Evolutionary conservation across 2,113 vertebrate genomes (phyloP).

Genomic region (Caranx ignobilis): DNA sequence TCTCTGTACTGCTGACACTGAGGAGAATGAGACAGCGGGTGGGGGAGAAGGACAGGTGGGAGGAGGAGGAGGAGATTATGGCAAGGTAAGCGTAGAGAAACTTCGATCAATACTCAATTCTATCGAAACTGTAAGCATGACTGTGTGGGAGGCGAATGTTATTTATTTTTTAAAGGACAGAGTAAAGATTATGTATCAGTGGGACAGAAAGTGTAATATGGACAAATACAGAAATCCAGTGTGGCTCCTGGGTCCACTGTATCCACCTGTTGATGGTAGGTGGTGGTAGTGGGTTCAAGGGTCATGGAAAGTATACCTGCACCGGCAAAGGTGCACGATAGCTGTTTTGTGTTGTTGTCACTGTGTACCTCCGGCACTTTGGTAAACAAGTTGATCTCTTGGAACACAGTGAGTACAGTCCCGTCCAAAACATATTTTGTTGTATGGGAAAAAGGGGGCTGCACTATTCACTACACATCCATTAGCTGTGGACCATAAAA

Average conservation of each 20-base stretch:
- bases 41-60: not conserved
- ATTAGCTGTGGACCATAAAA: not conserved
- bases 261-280: not conserved
- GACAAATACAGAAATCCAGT: not conserved
- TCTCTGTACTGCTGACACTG: constrained; percentile 91
- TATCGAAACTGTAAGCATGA: constrained; percentile 2
- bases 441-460: not conserved
- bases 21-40: not conserved
- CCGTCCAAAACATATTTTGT: not conserved
- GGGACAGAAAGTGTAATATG: not conserved
- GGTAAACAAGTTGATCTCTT: constrained; percentile 13
- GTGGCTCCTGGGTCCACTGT: not conserved
- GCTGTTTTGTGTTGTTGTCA: not conserved
- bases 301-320: not conserved
- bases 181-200: constrained; percentile 1
- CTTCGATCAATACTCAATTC: constrained; percentile 5
- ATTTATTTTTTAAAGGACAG: constrained; percentile 17
- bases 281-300: not conserved
- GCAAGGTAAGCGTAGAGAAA: not conserved
- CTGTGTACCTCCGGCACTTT: not conserved
- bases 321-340: not conserved
- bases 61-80: not conserved
- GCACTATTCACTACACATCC: constrained; percentile 3
- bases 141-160: constrained; percentile 22
- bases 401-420: not conserved